Percentiles rank a stretch among this genome's conserved stretches.
These are phyloP conservation scores for Dryadula phaetusa DNA, from an alignment of 2,888 invertebrate genomes.

Conservation along the genomic window DNA sequence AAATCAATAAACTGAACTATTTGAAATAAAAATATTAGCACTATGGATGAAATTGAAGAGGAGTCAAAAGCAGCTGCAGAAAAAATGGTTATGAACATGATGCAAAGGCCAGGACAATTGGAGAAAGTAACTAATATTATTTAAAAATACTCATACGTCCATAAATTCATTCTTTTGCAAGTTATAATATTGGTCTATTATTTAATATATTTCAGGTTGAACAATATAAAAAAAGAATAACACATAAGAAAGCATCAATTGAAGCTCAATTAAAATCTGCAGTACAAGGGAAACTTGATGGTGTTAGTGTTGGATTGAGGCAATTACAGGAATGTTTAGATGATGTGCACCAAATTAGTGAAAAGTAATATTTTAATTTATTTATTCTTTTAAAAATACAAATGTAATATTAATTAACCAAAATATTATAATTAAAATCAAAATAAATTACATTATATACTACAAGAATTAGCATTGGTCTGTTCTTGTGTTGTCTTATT, in stretches of 20 bases:
- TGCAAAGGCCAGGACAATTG: conserved; percentile 97
- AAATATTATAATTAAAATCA: too few species aligned
- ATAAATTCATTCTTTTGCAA: neutral
- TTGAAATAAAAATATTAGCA: conserved; percentile 58
- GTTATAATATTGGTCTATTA: neutral
- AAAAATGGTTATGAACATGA: conserved; percentile 95
- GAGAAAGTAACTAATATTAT: conserved; percentile 87
- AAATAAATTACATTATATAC: too few species aligned
- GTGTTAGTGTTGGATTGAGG: conserved; percentile 96
- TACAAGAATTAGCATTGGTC: too few species aligned
- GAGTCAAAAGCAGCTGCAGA: conserved; percentile 91
- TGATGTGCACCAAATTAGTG: conserved; percentile 90
- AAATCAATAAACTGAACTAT: neutral
- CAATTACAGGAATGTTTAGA: conserved; percentile 94
- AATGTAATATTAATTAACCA: neutral
- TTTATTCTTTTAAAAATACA: neutral
- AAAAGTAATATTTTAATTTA: conserved; percentile 63
- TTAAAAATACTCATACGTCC: neutral
- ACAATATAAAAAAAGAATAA: conserved; percentile 89
- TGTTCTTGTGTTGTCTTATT: too few species aligned
- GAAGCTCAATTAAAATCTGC: conserved; percentile 99
- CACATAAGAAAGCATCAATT: conserved; percentile 93
- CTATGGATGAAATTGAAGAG: conserved; percentile 89
- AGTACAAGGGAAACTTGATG: conserved; percentile 98
- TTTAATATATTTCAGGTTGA: conserved; percentile 81